Base-by-base conservation (phyloP, 2,113 vertebrate species). In the Lampris megalopsis region DNA sequence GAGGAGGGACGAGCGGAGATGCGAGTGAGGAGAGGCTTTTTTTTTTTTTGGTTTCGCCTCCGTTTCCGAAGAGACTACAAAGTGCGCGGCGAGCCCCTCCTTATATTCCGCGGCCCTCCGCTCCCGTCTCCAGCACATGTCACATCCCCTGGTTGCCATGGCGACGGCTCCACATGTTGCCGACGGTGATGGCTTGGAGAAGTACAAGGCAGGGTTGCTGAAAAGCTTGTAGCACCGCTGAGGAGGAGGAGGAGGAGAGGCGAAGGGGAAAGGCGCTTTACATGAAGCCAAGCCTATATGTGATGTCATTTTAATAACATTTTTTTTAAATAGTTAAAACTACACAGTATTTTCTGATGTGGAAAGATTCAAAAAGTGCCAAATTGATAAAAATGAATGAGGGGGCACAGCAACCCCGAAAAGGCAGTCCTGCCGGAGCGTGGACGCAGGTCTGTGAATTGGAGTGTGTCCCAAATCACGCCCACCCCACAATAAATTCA, bases 101-200 rank as follows among this genome's bases (percentile, higher is more conserved):
- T 97, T 96, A 96, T 97, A 97, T 96, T 88, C 90, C 91, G 92
- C 93, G 84, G 90, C 92, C 92, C 93, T 94, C 93, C 90, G 75
- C 91, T 90, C 71, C 92, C 92, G 96, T 94, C 95, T 92, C 92
- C 92, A 86, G 95, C 96, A 97, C 95, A 96, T 96, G 96, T 96
- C 95, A 95, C 94, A 93, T 94, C 95, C 96, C 95, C 95, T 92
- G 94, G 96, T 97, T 97, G 95, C 95, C 94, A 97, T 95, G 94
- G 95, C 86, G 90, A 98, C 94, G 81, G 90, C 94, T 94, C 96
- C 96, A 96, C 97, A 95, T 96, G 96, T 97, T 97, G 96, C 95
- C 95, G 95, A 94, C 95, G 95, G 95, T 94, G 94, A 96, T 95
- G 94, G 95, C 94, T 93, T 94, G 48, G 73, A 82, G 43, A 73